Conservation (phyloP, 2,888 invertebrate genomes). For the Caenorhabditis afra region DNA sequence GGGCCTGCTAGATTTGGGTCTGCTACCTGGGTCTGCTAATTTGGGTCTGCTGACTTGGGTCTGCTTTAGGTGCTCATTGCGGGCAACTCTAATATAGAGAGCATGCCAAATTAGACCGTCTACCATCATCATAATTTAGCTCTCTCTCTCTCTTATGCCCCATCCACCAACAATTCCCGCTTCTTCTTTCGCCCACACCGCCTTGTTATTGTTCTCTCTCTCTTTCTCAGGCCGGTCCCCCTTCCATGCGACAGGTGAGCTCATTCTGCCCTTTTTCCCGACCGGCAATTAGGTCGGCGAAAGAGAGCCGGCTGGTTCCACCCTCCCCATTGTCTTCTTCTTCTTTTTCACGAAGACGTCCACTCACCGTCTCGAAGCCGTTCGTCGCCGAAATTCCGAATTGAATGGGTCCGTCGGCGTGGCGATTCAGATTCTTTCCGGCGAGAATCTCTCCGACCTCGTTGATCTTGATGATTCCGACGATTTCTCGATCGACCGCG, state of each 20-base stretch:
- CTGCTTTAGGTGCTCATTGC: too few relatives aligned
- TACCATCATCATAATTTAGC: too few relatives aligned
- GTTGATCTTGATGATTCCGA: conserved; percentile 61
- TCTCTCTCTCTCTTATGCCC: neutral
- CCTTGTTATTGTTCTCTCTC: conserved; percentile 21
- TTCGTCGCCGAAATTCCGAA: conserved; percentile 67
- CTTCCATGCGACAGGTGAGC: conserved; percentile 2
- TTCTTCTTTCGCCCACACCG: neutral
- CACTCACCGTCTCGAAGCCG: conserved; percentile 66
- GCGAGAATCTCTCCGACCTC: conserved; percentile 62
- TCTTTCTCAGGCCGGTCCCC: too few relatives aligned
- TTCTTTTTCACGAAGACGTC: neutral
- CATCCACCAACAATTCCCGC: neutral
- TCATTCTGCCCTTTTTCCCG: too few relatives aligned
- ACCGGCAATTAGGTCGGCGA: neutral
- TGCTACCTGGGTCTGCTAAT: conserved; percentile 1
- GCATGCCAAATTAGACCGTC: too few relatives aligned
- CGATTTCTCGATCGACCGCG: conserved; percentile 62
- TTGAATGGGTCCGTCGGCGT: conserved; percentile 50
- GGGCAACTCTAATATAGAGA: too few relatives aligned
- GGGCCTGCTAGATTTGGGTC: conserved; percentile 3
- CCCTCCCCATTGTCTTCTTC: neutral
- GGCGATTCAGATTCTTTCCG: conserved; percentile 51
- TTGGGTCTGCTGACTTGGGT: neutral
- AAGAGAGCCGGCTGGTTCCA: conserved; percentile 6